A percentile compares a stretch with the other conserved stretches of the same genome.
phyloP scores from a whole-genome alignment of 2,888 invertebrate species.

The Drosophila phalerata region DNA sequence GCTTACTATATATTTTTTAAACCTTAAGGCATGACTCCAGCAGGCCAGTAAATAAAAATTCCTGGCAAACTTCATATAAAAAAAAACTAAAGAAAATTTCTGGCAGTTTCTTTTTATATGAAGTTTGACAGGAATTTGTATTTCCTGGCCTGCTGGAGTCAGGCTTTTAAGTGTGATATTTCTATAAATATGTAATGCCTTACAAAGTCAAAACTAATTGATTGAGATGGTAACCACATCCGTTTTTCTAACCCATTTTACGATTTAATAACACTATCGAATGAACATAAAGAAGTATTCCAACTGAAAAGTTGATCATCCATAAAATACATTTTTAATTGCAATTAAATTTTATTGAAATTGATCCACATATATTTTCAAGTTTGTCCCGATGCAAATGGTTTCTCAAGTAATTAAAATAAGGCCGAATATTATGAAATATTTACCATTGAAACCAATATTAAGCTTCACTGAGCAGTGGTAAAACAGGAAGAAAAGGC shows the following conservation, averaged over 20 bases:
- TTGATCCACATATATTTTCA: not conserved
- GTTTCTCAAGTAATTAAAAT: not conserved
- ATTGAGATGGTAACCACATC: no score
- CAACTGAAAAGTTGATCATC: not conserved
- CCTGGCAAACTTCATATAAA: no score
- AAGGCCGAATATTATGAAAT: not conserved
- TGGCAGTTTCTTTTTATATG: no score
- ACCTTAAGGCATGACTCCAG: no score
- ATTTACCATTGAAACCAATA: not conserved
- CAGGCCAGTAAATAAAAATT: no score
- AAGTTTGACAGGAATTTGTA: no score
- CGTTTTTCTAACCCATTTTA: not conserved
- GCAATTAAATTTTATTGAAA: not conserved
- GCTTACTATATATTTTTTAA: no score
- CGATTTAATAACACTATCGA: not conserved
- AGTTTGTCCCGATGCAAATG: no score
- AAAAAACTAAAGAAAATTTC: no score
- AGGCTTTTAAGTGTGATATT: no score
- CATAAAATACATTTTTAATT: not conserved
- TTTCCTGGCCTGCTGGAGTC: no score
- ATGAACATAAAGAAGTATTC: not conserved
- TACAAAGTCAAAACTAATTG: not conserved
- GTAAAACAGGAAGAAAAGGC: not conserved
- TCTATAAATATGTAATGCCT: not conserved
- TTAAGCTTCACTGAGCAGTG: not conserved